A percentile compares a stretch with the other conserved stretches of the same genome.
Evolutionary conservation across 2,888 invertebrate genomes (phyloP).

Genomic region (Vanessa cardui): DNA sequence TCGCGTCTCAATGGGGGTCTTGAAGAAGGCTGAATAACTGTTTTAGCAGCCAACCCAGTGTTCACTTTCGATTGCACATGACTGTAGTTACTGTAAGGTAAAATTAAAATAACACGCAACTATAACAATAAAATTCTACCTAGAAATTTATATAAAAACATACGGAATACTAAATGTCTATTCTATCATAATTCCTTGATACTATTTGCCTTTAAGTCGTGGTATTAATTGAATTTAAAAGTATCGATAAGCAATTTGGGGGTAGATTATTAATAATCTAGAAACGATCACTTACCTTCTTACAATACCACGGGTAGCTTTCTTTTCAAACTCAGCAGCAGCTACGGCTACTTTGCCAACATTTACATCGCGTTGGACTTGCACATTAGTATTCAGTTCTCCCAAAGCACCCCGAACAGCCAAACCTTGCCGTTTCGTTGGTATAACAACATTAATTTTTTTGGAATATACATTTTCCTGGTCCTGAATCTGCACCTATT

Average conservation of each 20-base stretch:
- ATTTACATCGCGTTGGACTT: conserved; percentile 58
- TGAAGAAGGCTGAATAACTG: conserved; percentile 53
- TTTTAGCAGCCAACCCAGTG: conserved; percentile 62
- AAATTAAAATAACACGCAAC: background rate
- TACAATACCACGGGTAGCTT: conserved; percentile 53
- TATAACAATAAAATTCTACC: background rate
- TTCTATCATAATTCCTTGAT: too few species aligned
- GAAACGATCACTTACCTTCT: conserved; percentile 53
- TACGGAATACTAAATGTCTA: background rate
- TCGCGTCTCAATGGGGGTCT: conserved; percentile 68
- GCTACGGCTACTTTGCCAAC: conserved; percentile 64
- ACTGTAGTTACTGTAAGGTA: conserved; percentile 55
- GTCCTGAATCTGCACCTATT: conserved; percentile 62
- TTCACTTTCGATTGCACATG: conserved; percentile 78
- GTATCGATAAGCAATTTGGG: conserved; percentile 12
- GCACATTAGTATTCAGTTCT: conserved; percentile 70
- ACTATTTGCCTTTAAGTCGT: background rate
- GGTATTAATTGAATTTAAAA: too few species aligned
- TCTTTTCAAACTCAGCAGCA: conserved; percentile 69
- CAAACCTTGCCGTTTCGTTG: conserved; percentile 61
- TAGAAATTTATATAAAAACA: background rate
- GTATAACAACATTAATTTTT: conserved; percentile 55
- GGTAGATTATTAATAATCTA: conserved; percentile 41
- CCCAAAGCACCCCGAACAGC: conserved; percentile 69
- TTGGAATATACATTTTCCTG: conserved; percentile 70